A percentile compares a stretch with the other conserved stretches of the same genome.
Evolutionary conservation across 2,113 vertebrate genomes (phyloP).

Genomic region (Chelonoidis abingdonii): DNA sequence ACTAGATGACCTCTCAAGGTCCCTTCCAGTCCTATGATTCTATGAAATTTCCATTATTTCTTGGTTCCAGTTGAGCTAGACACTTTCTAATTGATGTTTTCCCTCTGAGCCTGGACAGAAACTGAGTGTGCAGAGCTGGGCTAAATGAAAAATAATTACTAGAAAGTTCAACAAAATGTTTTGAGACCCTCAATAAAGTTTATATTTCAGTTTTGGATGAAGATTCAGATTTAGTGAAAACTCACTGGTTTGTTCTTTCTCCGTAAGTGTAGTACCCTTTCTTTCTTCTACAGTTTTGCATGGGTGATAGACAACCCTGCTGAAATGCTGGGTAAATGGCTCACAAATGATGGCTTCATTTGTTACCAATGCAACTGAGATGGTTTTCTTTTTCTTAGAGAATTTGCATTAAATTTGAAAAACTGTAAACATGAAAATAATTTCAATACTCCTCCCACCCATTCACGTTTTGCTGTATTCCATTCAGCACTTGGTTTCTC

Average conservation of each 20-base stretch:
- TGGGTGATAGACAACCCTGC: conserved; percentile 44
- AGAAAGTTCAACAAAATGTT: conserved; percentile 4
- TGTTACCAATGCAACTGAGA: conserved; percentile 28
- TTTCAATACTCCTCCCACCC: conserved; percentile 65
- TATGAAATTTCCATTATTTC: not conserved
- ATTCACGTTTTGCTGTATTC: conserved; percentile 61
- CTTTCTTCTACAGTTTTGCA: not conserved
- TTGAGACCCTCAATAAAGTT: conserved; percentile 1
- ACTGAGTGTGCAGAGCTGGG: not conserved
- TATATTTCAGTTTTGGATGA: conserved; percentile 37
- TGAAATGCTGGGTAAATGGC: conserved; percentile 56
- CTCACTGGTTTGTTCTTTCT: not conserved
- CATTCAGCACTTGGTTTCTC: conserved; percentile 69
- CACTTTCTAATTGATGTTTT: not conserved
- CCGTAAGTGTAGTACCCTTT: conserved; percentile 3
- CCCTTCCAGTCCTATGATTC: not conserved
- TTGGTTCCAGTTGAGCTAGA: not conserved
- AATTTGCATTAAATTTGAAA: conserved; percentile 62
- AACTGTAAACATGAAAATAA: conserved; percentile 69
- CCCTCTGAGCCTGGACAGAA: not conserved
- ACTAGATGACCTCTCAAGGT: not conserved
- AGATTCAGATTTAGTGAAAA: not conserved
- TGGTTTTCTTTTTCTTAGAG: conserved; percentile 68
- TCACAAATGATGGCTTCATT: conserved; percentile 64
- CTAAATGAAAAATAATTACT: not conserved